Evolutionary conservation across 2,797 vertebrate species (phyloP).

Genomic region (Heterohyrax brucei): DNA sequence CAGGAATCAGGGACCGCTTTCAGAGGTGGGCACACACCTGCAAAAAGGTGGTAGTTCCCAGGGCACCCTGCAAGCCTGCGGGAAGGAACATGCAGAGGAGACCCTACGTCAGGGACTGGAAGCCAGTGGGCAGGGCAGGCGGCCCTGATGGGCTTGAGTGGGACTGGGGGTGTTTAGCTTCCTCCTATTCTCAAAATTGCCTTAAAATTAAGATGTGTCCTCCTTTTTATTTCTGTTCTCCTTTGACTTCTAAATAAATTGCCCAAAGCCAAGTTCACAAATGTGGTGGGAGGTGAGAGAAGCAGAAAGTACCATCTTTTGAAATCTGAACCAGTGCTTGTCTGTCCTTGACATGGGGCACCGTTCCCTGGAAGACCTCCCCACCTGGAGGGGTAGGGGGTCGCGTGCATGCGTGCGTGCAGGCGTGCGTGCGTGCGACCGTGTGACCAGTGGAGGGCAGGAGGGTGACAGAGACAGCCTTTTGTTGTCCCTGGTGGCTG

Average conservation of each 20-base stretch:
- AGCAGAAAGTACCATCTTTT: not conserved
- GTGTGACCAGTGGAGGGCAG: too few relatives aligned
- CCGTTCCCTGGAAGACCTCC: not conserved
- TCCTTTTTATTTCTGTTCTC: not conserved
- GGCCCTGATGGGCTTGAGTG: not conserved
- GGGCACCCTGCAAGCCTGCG: not conserved
- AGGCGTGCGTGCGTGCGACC: too few relatives aligned
- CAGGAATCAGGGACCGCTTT: not conserved
- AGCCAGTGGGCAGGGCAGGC: not conserved
- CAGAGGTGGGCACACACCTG: not conserved
- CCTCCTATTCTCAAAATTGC: constrained; percentile 44
- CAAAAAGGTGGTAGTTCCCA: not conserved
- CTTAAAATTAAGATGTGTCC: constrained; percentile 9
- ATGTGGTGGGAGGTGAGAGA: not conserved
- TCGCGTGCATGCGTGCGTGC: too few relatives aligned
- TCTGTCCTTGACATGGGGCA: not conserved
- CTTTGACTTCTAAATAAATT: constrained; percentile 47
- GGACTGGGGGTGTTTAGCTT: constrained; percentile 20
- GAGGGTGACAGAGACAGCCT: not conserved
- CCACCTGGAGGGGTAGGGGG: fast-evolving
- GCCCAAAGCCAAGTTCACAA: constrained; percentile 21
- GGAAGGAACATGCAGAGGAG: constrained; percentile 8
- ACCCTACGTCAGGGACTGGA: not conserved
- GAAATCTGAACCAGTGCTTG: not conserved
- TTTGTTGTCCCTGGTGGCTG: not conserved